Evolutionary conservation across 2,888 invertebrate genomes (phyloP), one percentile per base, ranked within the genome.

Genomic region (Apotomis capreana): DNA sequence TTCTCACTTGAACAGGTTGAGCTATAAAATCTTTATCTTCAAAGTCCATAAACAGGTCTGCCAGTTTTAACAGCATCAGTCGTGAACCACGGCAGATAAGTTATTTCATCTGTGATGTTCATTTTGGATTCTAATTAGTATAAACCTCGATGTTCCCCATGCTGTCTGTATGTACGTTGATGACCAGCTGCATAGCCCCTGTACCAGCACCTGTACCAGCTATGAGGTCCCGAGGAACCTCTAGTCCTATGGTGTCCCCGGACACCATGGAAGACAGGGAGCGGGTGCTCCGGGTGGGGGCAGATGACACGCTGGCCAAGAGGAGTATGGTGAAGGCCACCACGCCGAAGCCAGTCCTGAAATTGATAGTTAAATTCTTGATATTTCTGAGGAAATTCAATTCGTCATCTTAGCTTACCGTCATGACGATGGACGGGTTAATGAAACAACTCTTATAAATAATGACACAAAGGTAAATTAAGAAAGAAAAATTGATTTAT

Each of bases 141-240:
- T 81, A 87, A 59, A 93, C 89, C 78, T 91, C 90, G 44, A 92
- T 91, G 73, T 92, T 92, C 0, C 92, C 93, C 10, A 86, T 82
- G 59, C 89, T 91, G 75, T 92, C 92, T 0, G 93, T 92, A 46
- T 87, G 89, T 4, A 92, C 86, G 70, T 92, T 92, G 37, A 93
- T 81, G 13, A 92, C 92, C 1, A 93, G 78, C 61, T 93, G 93
- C 64, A 92, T 78, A 3, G 91, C 85, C 0, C 91, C 92, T 0
- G 83, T 83, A 3, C 89, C 89, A 0, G 78, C 78, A 0, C 87
- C 89, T 0, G 83, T 84, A 2, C 89, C 88, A 0, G 89, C 87
- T 37, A 89, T 82, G 3, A 89, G 82, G 46, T 87, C 88, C 26
- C 76, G 82, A 0, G 93, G 93, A 5, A 92, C 80, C 70, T 92